Evolutionary conservation across 2,888 invertebrate genomes (phyloP), one percentile per base, ranked within the genome.

Genomic region (Nemoura dubitans): DNA sequence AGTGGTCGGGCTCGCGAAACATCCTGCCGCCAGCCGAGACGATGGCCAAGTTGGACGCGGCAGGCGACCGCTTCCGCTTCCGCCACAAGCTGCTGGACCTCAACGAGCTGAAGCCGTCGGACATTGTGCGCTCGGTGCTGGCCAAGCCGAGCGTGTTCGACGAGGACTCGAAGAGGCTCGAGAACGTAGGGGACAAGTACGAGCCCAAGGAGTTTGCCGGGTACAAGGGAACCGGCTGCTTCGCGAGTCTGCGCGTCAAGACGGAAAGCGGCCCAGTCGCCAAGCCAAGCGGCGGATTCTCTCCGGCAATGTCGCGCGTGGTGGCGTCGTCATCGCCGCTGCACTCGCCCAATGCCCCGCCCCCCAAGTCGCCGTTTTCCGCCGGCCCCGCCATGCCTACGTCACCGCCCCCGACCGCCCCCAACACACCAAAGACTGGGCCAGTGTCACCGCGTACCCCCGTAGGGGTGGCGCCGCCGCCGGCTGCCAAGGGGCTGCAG

Each of bases 111-210:
- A 97, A 98, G 91, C 98, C 98, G 0, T 98, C 98, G 29, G 98
- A 98, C 90, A 98, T 98, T 90, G 97, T 98, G 76, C 97, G 97
- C 90, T 97, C 97, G 29, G 94, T 99, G 89, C 93, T 98, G 90
- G 97, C 98, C 5, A 97, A 97, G 91, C 95, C 96, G 88, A 98
- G 98, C 85, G 97, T 99, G 86, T 98, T 99, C 92, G 99, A 99
- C 91, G 98, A 98, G 91, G 99, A 99, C 91, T 95, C 96, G 77
- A 98, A 98, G 92, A 94, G 99, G 59, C 93, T 99, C 87, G 98
- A 98, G 91, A 97, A 97, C 90, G 95, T 96, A 87, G 94, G 95
- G 90, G 95, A 98, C 91, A 95, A 97, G 92, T 95, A 97, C 92
- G 94, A 98, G 92, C 95, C 93, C 88, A 93, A 91, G 89, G 94